Evolutionary conservation across 2,888 invertebrate genomes (phyloP).

Genomic region (Hartigia nigra): DNA sequence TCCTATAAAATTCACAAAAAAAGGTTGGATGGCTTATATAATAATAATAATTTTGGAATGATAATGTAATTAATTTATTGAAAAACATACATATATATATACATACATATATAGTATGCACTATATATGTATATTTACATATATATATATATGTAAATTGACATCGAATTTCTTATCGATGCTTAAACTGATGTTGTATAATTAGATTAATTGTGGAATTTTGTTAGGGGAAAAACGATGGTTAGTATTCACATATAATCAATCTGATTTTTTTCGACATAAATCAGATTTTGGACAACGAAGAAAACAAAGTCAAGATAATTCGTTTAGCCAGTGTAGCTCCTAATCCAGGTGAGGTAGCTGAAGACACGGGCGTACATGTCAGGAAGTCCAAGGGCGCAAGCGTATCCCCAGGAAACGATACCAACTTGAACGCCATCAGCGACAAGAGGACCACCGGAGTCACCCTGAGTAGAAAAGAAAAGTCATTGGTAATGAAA

Average conservation of each 20-base stretch:
- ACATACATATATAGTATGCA: too few relatives aligned
- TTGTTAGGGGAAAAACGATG: not conserved
- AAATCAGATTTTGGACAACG: conserved; percentile 38
- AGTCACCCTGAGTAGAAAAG: conserved; percentile 34
- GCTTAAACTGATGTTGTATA: not conserved
- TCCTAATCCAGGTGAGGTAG: conserved; percentile 24
- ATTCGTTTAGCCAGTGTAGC: conserved; percentile 5
- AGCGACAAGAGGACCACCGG: conserved; percentile 38
- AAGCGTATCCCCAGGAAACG: conserved; percentile 15
- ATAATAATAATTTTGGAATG: too few relatives aligned
- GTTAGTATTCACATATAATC: not conserved
- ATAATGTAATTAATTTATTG: too few relatives aligned
- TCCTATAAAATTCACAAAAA: not conserved
- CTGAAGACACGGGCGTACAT: conserved; percentile 24
- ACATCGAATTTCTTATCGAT: not conserved
- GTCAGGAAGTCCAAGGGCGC: conserved; percentile 24
- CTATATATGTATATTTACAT: too few relatives aligned
- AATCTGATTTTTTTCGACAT: conserved; percentile 36
- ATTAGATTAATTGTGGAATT: not conserved
- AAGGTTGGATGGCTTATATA: not conserved
- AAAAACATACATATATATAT: too few relatives aligned
- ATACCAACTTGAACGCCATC: conserved; percentile 36
- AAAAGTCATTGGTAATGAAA: not conserved
- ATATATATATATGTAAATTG: too few relatives aligned
- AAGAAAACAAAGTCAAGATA: not conserved